Percentiles rank a stretch among this genome's conserved stretches.
Conservation (phyloP, 2,113 vertebrate genomes). For the Eublepharis macularius region DNA sequence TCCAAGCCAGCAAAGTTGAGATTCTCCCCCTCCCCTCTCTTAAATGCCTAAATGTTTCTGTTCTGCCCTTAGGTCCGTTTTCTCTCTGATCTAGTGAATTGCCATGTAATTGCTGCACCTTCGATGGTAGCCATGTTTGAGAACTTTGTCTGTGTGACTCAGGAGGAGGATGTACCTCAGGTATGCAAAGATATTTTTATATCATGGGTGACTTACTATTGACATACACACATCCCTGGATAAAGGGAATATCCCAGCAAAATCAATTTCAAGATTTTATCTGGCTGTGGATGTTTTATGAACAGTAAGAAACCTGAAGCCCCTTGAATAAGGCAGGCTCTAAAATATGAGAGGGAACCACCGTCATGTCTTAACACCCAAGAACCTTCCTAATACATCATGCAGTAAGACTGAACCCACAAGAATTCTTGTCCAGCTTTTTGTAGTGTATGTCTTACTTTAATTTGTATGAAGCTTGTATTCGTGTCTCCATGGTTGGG, state of each 20-base stretch:
- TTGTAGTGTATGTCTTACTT: too few species aligned
- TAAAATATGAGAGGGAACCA: background rate
- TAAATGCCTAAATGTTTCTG: background rate
- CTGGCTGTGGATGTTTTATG: too few species aligned
- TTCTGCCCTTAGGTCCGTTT: conserved; percentile 86
- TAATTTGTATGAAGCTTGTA: too few species aligned
- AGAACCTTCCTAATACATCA: background rate
- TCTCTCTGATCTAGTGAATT: conserved; percentile 95
- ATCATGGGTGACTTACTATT: background rate
- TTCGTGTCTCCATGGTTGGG: too few species aligned
- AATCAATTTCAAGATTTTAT: background rate
- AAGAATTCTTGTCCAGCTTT: too few species aligned
- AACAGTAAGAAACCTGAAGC: background rate
- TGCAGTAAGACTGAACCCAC: background rate
- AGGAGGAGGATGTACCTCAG: conserved; percentile 97
- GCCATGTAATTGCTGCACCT: conserved; percentile 96
- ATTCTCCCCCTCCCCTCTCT: fast-evolving
- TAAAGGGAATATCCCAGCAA: background rate
- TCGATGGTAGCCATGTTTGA: conserved; percentile 99
- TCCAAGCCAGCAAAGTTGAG: background rate
- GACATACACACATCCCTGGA: too few species aligned
- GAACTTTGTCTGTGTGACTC: conserved; percentile 93
- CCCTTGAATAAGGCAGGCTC: background rate
- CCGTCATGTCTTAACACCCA: background rate
- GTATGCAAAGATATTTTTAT: conserved; percentile 68